A percentile compares a stretch with the other conserved stretches of the same genome.
These are phyloP conservation scores for Rana temporaria DNA, from an alignment of 2,113 vertebrate species.

Conservation along the genomic window DNA sequence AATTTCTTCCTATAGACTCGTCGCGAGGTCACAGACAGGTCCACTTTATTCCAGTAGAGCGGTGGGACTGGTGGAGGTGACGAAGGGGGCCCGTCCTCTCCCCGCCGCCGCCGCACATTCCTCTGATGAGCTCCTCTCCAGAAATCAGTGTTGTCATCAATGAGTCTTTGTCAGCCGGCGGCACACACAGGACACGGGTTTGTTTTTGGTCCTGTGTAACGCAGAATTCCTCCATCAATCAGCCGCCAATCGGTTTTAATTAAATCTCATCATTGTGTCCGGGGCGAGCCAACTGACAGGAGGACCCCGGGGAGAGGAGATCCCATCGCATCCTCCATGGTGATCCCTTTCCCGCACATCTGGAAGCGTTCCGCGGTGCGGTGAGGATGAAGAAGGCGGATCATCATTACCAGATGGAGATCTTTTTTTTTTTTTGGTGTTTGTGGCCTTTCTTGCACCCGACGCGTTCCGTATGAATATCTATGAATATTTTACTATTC, in stretches of 20 bases:
- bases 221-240: conserved; percentile 51
- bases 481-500: no score
- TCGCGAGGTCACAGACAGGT: no score
- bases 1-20: no score
- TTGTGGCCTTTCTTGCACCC: no score
- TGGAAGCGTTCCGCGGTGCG: no score
- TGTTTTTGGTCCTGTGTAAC: conserved; percentile 56
- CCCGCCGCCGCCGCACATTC: not conserved
- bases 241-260: conserved; percentile 54
- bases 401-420: no score
- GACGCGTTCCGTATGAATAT: no score
- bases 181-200: conserved; percentile 22
- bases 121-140: conserved; percentile 15
- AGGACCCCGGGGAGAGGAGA: not conserved
- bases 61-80: no score
- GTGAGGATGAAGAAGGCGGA: no score
- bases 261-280: conserved; percentile 53
- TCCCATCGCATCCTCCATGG: conserved; percentile 8
- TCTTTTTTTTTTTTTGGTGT: no score
- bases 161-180: conserved; percentile 37
- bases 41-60: no score
- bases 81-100: no score
- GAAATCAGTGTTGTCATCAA: conserved; percentile 45
- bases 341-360: not conserved
- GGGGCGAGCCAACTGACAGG: not conserved